Percentiles rank a stretch among this genome's conserved stretches.
Conservation (phyloP, 2,113 vertebrate genomes). For the Caranx melampygus region DNA sequence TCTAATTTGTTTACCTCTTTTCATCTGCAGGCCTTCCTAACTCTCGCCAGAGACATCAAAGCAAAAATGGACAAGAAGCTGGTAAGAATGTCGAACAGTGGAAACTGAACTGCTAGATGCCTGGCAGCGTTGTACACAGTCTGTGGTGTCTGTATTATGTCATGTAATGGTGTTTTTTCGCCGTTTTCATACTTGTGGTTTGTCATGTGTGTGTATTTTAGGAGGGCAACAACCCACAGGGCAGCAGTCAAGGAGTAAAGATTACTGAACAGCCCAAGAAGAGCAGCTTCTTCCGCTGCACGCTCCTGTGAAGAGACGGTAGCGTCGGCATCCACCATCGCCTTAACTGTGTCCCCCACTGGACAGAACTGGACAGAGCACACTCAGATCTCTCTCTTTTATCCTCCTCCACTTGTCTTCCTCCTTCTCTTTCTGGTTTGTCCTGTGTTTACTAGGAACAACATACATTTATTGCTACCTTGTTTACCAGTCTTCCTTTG, state of each 20-base stretch:
- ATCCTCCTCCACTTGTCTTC: conserved; percentile 45
- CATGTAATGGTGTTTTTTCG: neutral
- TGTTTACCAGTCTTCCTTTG: conserved; percentile 31
- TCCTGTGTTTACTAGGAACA: conserved; percentile 34
- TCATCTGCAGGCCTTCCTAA: conserved; percentile 91
- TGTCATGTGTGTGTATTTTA: conserved; percentile 68
- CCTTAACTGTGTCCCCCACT: conserved; percentile 84
- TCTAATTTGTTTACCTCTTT: neutral
- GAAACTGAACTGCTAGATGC: neutral
- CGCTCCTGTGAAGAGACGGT: conserved; percentile 88
- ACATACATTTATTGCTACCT: neutral
- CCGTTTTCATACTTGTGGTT: neutral
- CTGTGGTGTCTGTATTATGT: neutral
- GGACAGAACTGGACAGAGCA: conserved; percentile 88
- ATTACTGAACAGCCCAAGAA: conserved; percentile 96
- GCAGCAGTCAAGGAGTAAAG: conserved; percentile 93
- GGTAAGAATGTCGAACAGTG: conserved; percentile 82
- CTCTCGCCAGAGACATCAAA: conserved; percentile 98
- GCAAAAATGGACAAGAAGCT: conserved; percentile 99
- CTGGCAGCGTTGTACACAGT: neutral
- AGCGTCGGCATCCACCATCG: conserved; percentile 72
- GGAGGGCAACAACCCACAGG: conserved; percentile 96
- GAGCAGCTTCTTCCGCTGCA: conserved; percentile 96
- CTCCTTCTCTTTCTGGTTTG: conserved; percentile 25
- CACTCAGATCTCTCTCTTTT: conserved; percentile 72